Percentiles rank a stretch among this genome's conserved stretches.
These are phyloP conservation scores for Noctua pronuba DNA, from an alignment of 2,888 invertebrate species.

Conservation along the genomic window DNA sequence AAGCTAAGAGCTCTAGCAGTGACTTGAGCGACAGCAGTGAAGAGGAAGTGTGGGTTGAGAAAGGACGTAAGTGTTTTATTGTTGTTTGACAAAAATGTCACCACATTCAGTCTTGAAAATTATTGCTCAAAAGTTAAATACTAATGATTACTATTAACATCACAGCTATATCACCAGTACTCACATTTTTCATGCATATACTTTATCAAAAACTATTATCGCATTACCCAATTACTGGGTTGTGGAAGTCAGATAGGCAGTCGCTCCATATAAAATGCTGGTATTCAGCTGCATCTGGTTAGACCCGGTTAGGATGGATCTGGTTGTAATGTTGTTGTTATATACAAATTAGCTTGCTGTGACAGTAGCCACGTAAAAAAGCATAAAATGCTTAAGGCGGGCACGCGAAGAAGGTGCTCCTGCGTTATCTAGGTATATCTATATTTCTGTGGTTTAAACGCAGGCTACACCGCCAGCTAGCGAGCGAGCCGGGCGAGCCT, in stretches of 20 bases:
- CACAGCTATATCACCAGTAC: neutral
- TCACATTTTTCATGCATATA: neutral
- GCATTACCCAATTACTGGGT: neutral
- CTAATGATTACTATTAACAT: too few relatives aligned
- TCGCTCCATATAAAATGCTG: neutral
- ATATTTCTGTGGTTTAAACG: too few relatives aligned
- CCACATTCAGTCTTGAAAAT: neutral
- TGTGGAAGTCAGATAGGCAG: neutral
- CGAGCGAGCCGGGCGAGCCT: too few relatives aligned
- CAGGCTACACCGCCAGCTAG: too few relatives aligned
- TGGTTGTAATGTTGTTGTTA: neutral
- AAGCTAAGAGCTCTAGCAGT: constrained; percentile 82
- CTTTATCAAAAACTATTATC: too few relatives aligned
- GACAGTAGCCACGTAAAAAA: neutral
- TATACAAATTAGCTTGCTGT: neutral
- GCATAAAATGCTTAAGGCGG: neutral
- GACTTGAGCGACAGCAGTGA: constrained; percentile 80
- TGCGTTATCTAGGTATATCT: neutral
- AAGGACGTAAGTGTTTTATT: constrained; percentile 78
- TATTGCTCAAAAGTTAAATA: neutral
- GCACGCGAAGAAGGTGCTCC: neutral
- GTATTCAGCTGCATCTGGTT: neutral
- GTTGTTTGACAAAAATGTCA: neutral
- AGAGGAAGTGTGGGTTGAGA: constrained; percentile 93
- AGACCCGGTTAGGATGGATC: too few relatives aligned